These are phyloP conservation scores for Oreortyx pictus DNA, from an alignment of 2,797 vertebrate genomes.

Conservation along the genomic window DNA sequence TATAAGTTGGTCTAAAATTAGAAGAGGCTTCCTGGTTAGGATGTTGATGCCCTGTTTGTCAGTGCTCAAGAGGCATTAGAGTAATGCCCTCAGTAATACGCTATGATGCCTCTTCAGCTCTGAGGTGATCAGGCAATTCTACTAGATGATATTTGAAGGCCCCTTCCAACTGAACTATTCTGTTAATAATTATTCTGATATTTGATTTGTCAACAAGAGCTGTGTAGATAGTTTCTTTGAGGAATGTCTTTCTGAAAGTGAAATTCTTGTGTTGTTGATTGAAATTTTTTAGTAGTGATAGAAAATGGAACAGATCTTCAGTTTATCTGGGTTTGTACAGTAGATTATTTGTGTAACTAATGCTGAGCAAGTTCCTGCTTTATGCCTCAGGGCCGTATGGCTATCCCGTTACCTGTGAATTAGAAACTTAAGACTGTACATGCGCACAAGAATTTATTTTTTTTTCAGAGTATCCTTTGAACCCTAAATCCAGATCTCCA, in stretches of 20 bases:
- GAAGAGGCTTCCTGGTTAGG: not conserved
- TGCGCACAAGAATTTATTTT: not conserved
- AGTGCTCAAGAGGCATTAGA: not conserved
- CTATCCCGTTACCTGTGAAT: not conserved
- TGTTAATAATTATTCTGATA: not conserved
- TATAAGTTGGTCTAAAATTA: not conserved
- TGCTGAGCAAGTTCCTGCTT: not conserved
- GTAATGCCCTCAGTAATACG: too few relatives aligned
- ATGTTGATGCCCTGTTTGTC: not conserved
- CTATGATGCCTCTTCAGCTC: not conserved
- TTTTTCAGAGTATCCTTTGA: conserved; percentile 81
- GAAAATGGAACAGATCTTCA: not conserved
- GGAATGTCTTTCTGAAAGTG: not conserved
- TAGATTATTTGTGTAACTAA: not conserved
- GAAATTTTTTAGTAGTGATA: not conserved
- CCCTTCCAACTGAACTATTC: not conserved
- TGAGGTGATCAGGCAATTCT: not conserved
- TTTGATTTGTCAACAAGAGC: not conserved
- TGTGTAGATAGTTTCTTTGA: not conserved
- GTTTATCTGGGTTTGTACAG: not conserved
- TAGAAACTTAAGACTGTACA: not conserved
- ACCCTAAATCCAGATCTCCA: conserved; percentile 81
- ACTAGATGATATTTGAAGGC: not conserved
- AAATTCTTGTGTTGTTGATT: not conserved
- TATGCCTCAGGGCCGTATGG: not conserved